phyloP scores from a whole-genome alignment of 2,888 invertebrate genomes.

The Chironomus tentans region DNA sequence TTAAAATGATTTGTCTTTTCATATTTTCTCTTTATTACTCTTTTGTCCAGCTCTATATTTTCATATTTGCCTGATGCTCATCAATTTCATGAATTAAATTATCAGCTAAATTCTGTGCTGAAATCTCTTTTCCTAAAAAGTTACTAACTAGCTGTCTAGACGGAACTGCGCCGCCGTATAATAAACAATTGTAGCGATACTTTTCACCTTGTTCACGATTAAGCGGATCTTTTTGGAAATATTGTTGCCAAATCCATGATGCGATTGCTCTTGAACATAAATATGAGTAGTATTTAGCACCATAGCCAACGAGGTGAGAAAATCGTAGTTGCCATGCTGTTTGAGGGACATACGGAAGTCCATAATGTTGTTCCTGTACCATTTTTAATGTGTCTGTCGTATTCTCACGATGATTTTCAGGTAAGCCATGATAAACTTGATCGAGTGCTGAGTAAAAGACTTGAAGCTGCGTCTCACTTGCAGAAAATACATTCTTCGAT shows the following conservation, averaged over 20 bases:
- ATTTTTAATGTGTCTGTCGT: conserved; percentile 61
- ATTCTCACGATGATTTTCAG: conserved; percentile 34
- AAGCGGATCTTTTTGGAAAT: conserved; percentile 72
- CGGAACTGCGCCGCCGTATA: conserved; percentile 81
- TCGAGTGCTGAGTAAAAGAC: conserved; percentile 88
- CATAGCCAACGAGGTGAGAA: conserved; percentile 94
- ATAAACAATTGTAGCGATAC: conserved; percentile 66
- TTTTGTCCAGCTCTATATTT: not conserved
- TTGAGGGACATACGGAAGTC: conserved; percentile 74
- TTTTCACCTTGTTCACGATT: conserved; percentile 66
- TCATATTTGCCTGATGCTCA: conserved; percentile 39
- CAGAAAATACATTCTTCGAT: conserved; percentile 78
- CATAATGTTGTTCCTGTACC: conserved; percentile 75
- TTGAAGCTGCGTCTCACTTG: conserved; percentile 82
- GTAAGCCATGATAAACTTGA: conserved; percentile 68
- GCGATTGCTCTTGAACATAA: conserved; percentile 89
- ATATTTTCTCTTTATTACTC: not conserved
- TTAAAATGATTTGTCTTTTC: not conserved
- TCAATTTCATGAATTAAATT: conserved; percentile 71
- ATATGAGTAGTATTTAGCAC: conserved; percentile 98
- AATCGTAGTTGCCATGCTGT: conserved; percentile 96
- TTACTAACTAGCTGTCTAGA: conserved; percentile 68
- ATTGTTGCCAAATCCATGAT: conserved; percentile 83
- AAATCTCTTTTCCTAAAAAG: conserved; percentile 67
- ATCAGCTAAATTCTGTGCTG: conserved; percentile 64